Evolutionary conservation across 1,140 invertebrate species (phyloP), one percentile per base, ranked within the genome.

Genomic region (Macrobrachium rosenbergii): DNA sequence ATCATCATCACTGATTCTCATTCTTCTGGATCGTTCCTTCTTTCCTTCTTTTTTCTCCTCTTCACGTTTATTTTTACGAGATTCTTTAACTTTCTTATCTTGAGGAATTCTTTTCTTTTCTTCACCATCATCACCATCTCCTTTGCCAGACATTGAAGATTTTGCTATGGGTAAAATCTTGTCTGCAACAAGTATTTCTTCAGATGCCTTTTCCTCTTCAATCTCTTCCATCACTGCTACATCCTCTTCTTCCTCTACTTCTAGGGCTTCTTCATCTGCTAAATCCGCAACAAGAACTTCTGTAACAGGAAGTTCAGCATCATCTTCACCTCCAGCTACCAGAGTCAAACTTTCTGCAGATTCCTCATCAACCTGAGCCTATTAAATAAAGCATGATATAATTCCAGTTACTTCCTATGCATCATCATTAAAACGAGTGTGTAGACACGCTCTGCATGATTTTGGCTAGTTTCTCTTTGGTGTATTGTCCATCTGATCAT

Each of bases 41-140:
- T 21, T 62, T 23, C 19, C 21, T 28, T 62, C 58, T 80, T 80
- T 23, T 62, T 80, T 37, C 37, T 21, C 23, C 28, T 12, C 52
- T 8, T 69, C 72, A 45, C n/a, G 12, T 12, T 37, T 63, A 16
- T 62, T 83, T 16, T 76, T 72, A 16, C 8, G 19, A 23, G 16
- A 11, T n/a, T 72, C 69, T 84, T 28, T 88, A 19, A 59, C 28
- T 60, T 78, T 63, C 37, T 88, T 76, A 60, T 79, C 82, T 43
- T 84, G 73, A n/a, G 45, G 45, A 21, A 58, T 16, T 73, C 80
- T 83, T 45, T 72, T 82, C 21, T 84, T 79, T 79, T 83, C 81
- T 63, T 73, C 60, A 62, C 83, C 82, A 77, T 63, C 73, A 60
- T 72, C 45, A 58, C 87, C 63, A 52, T 37, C 82, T 60, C 58